phyloP scores from a whole-genome alignment of 2,888 invertebrate genomes.

The Capitulum mitella region DNA sequence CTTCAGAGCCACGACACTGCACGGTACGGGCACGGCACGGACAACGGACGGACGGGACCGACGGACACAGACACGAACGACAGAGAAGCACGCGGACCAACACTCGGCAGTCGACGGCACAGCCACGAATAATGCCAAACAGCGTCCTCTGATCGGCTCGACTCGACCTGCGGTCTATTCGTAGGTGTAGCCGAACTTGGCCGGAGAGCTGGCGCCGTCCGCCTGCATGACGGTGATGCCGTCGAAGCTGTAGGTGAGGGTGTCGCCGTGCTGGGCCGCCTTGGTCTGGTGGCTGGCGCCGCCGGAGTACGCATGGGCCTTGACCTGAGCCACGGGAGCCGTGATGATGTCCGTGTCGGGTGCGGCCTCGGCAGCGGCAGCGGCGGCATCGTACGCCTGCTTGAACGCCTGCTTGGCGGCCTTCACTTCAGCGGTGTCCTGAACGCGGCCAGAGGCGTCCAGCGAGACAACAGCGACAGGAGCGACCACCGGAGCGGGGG shows the following conservation, averaged over 20 bases:
- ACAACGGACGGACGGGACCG: not conserved
- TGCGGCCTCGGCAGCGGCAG: slow-evolving; percentile 24
- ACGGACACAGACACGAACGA: not conserved
- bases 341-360: slow-evolving; percentile 26
- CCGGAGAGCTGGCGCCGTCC: not conserved
- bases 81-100: not conserved
- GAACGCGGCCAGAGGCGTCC: not conserved
- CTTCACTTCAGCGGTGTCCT: not conserved
- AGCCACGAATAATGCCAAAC: not conserved
- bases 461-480: not conserved
- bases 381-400: not conserved
- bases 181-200: not conserved
- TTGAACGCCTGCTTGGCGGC: not conserved
- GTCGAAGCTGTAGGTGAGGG: not conserved
- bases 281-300: not conserved
- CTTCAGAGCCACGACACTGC: not conserved
- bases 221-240: not conserved
- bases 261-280: not conserved
- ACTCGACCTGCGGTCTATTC: not conserved
- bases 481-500: not conserved
- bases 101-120: not conserved
- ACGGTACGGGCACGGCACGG: not conserved
- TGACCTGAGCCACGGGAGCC: not conserved
- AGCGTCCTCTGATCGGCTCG: too few relatives aligned
- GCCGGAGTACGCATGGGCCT: not conserved